Percentiles rank a stretch among this genome's conserved stretches.
phyloP scores from a whole-genome alignment of 2,797 vertebrate genomes.

The Australoheros facetus region DNA sequence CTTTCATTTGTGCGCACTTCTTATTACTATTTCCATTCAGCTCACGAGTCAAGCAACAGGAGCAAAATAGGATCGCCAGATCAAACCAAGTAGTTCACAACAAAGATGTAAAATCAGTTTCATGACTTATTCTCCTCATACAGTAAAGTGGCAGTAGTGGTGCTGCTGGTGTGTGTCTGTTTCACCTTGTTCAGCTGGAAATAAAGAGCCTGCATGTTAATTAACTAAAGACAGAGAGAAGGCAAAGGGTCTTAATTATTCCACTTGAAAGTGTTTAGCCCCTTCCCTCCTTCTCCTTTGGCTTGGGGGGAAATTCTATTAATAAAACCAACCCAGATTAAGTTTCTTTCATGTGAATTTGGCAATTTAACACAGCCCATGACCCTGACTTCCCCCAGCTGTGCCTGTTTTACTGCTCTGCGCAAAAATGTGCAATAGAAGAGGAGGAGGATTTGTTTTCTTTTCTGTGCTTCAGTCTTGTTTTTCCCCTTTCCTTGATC shows the following conservation, averaged over 20 bases:
- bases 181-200: slow-evolving; percentile 39
- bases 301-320: slow-evolving; percentile 63
- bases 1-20: background rate
- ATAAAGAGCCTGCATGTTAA: slow-evolving; percentile 53
- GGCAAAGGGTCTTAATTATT: slow-evolving; percentile 66
- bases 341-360: slow-evolving; percentile 63
- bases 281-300: slow-evolving; percentile 38
- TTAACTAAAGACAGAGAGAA: slow-evolving; percentile 52
- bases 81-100: slow-evolving; percentile 6
- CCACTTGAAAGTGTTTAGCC: slow-evolving; percentile 64
- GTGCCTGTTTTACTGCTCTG: slow-evolving; percentile 14
- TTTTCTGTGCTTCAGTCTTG: slow-evolving; percentile 6
- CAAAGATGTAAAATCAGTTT: background rate
- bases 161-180: slow-evolving; percentile 22
- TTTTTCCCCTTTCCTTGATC: background rate
- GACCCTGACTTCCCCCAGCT: slow-evolving; percentile 24
- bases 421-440: slow-evolving; percentile 8
- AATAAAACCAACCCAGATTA: slow-evolving; percentile 76
- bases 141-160: background rate
- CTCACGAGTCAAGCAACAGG: background rate
- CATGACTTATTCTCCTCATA: background rate
- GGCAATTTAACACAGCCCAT: slow-evolving; percentile 53
- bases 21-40: background rate
- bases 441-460: background rate
- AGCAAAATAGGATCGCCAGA: background rate